phyloP scores from a whole-genome alignment of 1,140 invertebrate genomes.

The Diabrotica virgifera region DNA sequence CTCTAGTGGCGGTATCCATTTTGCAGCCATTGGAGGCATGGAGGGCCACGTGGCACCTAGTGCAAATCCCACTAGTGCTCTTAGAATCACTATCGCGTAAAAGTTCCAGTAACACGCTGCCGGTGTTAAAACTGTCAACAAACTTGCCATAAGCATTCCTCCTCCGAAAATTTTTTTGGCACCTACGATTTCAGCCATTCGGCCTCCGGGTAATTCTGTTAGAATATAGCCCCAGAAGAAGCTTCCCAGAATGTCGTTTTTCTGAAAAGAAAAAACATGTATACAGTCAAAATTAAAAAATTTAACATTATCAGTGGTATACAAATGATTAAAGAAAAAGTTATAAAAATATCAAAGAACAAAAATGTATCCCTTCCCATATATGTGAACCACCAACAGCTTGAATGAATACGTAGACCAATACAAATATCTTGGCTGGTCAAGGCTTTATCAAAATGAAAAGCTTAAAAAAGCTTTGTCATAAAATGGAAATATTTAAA shows the following conservation, averaged over 20 bases:
- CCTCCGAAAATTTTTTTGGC: conserved; percentile 79
- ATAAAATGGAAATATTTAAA: no score
- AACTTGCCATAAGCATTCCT: conserved; percentile 77
- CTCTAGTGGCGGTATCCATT: conserved; percentile 88
- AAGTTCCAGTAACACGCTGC: conserved; percentile 63
- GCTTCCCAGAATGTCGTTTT: conserved; percentile 76
- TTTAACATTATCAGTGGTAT: conserved; percentile 6
- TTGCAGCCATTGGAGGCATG: conserved; percentile 83
- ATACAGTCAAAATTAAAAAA: conserved; percentile 28
- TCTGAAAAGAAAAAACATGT: conserved; percentile 47
- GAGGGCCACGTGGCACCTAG: conserved; percentile 87
- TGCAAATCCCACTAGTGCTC: conserved; percentile 70
- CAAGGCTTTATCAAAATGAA: no score
- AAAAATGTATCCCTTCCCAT: no score
- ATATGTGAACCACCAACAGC: no score
- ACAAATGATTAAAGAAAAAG: no score
- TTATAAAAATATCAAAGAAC: no score
- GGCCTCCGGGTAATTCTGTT: conserved; percentile 83
- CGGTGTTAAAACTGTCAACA: conserved; percentile 81
- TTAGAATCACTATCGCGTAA: conserved; percentile 58
- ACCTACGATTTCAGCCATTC: conserved; percentile 79
- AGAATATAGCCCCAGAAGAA: conserved; percentile 91
- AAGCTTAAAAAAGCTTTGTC: no score
- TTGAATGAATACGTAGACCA: no score
- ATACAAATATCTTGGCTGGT: no score